Evolutionary conservation across 2,888 invertebrate species (phyloP).

Genomic region (Drosophila conformis): DNA sequence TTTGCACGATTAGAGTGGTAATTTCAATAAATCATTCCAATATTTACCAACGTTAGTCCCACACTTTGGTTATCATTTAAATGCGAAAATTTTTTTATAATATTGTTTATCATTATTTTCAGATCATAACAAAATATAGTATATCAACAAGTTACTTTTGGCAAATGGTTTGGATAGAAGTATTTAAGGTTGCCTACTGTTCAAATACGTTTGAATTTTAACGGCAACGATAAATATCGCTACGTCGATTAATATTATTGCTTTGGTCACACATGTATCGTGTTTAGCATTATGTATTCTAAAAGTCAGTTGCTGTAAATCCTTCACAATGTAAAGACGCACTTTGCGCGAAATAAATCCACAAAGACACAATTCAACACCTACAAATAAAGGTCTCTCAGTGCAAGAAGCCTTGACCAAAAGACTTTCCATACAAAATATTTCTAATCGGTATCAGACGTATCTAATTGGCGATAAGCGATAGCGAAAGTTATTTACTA

Average conservation of each 20-base stretch:
- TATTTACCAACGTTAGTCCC: neutral
- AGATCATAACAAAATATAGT: neutral
- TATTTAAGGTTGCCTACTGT: neutral
- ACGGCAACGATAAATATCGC: too few relatives aligned
- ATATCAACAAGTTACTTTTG: neutral
- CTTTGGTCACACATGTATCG: too few relatives aligned
- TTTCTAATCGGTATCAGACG: neutral
- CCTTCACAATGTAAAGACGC: too few relatives aligned
- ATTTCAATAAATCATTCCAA: neutral
- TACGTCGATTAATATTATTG: too few relatives aligned
- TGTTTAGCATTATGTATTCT: too few relatives aligned
- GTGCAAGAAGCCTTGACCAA: neutral
- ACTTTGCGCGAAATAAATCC: too few relatives aligned
- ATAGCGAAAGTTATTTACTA: neutral
- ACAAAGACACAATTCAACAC: too few relatives aligned
- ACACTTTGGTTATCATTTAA: neutral
- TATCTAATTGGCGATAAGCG: neutral
- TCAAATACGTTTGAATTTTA: too few relatives aligned
- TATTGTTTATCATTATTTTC: neutral
- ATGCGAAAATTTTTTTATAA: neutral
- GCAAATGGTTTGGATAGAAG: neutral
- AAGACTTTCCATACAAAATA: neutral
- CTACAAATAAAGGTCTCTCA: neutral
- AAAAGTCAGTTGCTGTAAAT: too few relatives aligned
- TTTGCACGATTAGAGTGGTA: neutral